Evolutionary conservation across 2,113 vertebrate genomes (phyloP), one percentile per base, ranked within the genome.

Genomic region (human (Homo sapiens)): DNA sequence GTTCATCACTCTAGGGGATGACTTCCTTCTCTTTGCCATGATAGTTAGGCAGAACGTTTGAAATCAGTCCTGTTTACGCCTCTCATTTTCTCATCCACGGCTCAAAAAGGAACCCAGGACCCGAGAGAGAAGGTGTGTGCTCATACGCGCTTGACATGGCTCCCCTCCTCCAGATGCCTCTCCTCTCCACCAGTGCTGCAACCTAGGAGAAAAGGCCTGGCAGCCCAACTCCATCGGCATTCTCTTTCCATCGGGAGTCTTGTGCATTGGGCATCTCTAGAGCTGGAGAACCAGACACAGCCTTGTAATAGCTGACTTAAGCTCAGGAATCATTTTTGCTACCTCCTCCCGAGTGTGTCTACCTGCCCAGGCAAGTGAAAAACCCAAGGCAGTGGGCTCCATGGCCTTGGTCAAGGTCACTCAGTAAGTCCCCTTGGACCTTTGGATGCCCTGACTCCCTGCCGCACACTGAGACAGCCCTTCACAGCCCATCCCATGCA

Each of bases 51-150:
- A 8, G 80, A 75, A 14, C 35, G 50, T 32, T 38, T 40, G 3
- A 72, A 32, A 13, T 87, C 55, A 2, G 43, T 17, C 50, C 16
- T 0, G 0, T 8, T 35, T 23, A 1, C 18, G 48, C 61, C 22
- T 84, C 73, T 27, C 2, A 8, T 48, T 70, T 8, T 92, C 43
- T 59, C 30, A 18, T 16, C 18, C 2, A 30, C 8, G 18, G 9
- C 35, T 38, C 27, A 27, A 23, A 80, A 75, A 30, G 25, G 88
- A 23, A 30, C 10, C 18, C 5, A 3, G 1, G 1, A 38, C 16
- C 52, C 40, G 0, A 1, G 80, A 52, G 61, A 83, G 43, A 84
- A 23, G 57, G 48, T 8, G 8, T 6, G 6, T 2, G 17, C n/a
- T 23, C 70, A 2, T 32, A 20, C 4, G 27, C 13, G 8, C 72